These are phyloP conservation scores for Thera britannica DNA, from an alignment of 2,888 invertebrate species.

Conservation along the genomic window DNA sequence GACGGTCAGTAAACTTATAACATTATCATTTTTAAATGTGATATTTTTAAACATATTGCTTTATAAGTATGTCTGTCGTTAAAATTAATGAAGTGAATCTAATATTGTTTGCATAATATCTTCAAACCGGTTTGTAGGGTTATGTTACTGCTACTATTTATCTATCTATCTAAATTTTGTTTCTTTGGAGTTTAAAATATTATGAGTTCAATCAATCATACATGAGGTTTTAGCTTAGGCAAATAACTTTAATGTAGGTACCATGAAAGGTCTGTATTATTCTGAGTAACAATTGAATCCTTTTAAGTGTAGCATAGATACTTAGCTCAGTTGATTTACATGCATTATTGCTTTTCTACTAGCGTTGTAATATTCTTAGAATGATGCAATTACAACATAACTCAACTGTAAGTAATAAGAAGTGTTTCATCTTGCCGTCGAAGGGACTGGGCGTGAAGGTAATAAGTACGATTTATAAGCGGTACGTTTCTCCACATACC, in stretches of 20 bases:
- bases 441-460: constrained; percentile 24
- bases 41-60: constrained; percentile 12
- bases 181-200: not conserved
- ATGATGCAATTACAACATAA: constrained; percentile 16
- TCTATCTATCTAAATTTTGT: not conserved
- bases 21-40: constrained; percentile 3
- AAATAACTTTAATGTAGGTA: not conserved
- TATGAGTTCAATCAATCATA: not conserved
- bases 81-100: constrained; percentile 29
- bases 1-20: not conserved
- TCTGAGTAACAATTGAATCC: not conserved
- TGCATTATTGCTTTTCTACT: not conserved
- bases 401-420: constrained; percentile 14
- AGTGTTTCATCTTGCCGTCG: constrained; percentile 24
- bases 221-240: not conserved
- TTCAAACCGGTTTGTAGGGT: constrained; percentile 11
- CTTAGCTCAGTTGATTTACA: not conserved
- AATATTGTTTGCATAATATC: constrained; percentile 22
- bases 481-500: constrained; percentile 30
- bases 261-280: not conserved
- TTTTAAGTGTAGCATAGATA: not conserved
- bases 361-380: constrained; percentile 17
- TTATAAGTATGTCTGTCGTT: constrained; percentile 21
- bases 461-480: constrained; percentile 24
- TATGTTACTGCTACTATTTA: not conserved